phyloP scores from a whole-genome alignment of 2,888 invertebrate species.

The Melangyna quadrimaculata region DNA sequence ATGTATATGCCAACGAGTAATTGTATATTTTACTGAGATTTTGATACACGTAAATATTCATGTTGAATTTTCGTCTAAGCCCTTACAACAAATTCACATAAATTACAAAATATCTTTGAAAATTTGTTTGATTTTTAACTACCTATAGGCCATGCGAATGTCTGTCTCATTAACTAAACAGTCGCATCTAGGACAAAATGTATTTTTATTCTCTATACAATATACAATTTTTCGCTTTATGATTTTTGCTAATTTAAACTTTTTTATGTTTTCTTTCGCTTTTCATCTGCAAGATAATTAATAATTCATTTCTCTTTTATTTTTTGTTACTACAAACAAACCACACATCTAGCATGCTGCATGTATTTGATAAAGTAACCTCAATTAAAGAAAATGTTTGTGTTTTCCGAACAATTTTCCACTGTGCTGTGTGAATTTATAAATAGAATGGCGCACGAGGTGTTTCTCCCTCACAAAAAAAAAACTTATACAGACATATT shows the following conservation, averaged over 20 bases:
- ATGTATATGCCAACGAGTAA: no score
- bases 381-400: conserved; percentile 52
- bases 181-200: conserved; percentile 34
- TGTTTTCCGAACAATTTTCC: conserved; percentile 41
- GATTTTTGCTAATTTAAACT: not conserved
- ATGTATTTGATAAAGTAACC: conserved; percentile 46
- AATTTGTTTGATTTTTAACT: not conserved
- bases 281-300: conserved; percentile 23
- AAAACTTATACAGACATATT: not conserved
- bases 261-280: conserved; percentile 6
- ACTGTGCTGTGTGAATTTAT: conserved; percentile 16
- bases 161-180: conserved; percentile 34
- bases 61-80: not conserved
- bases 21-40: not conserved
- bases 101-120: not conserved
- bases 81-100: not conserved
- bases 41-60: not conserved
- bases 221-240: not conserved
- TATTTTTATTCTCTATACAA: conserved; percentile 16
- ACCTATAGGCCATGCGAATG: not conserved
- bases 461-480: not conserved
- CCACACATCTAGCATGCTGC: conserved; percentile 29
- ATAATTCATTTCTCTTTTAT: conserved; percentile 23
- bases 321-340: conserved; percentile 14
- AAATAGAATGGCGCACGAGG: conserved; percentile 43